Evolutionary conservation across 2,888 invertebrate species (phyloP), one percentile per base, ranked within the genome.

Genomic region (Heteromyza rotundicornis): DNA sequence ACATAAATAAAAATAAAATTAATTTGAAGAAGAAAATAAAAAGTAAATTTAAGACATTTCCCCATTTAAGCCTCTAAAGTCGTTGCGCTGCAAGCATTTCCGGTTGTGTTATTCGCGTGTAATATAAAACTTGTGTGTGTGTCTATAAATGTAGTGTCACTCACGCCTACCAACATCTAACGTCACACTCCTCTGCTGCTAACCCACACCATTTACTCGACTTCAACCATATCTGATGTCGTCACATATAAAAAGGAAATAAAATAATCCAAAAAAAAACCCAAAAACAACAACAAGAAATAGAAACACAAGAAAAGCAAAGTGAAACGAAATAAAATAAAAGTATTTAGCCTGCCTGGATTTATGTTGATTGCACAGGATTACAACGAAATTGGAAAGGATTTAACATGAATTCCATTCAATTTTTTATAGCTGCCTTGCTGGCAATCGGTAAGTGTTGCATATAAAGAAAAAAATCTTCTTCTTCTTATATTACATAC

Each of bases 391-490:
- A 71, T 72, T 72, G 68, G 64, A 77, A 76, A 75, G 74, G 76
- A 75, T 72, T 80, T 72, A 75, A 68, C 65, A 79, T 79, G 79
- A 75, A 72, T 69, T 69, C 70, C 64, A 70, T 72, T 64, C 68
- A 70, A 70, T 69, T 69, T 64, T 68, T 71, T 70, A 72, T 72
- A 59, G 69, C 67, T 61, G 62, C 68, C 47, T 66, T 71, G 40
- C 65, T 69, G 66, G 68, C 68, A 64, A 70, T 70, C 68, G 72
- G 72, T 72, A 68, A 66, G 72, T 70, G 60, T 59, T n/a, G n/a
- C n/a, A n/a, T n/a, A n/a, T n/a, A n/a, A n/a, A n/a, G n/a, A n/a
- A n/a, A n/a, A n/a, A n/a, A n/a, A n/a, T n/a, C n/a, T n/a, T n/a
- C n/a, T n/a, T n/a, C n/a, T n/a, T n/a, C n/a, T n/a, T n/a, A n/a